Percentiles rank a stretch among this genome's conserved stretches.
phyloP scores from a whole-genome alignment of 2,888 invertebrate species.

The Dryobotodes eremita region DNA sequence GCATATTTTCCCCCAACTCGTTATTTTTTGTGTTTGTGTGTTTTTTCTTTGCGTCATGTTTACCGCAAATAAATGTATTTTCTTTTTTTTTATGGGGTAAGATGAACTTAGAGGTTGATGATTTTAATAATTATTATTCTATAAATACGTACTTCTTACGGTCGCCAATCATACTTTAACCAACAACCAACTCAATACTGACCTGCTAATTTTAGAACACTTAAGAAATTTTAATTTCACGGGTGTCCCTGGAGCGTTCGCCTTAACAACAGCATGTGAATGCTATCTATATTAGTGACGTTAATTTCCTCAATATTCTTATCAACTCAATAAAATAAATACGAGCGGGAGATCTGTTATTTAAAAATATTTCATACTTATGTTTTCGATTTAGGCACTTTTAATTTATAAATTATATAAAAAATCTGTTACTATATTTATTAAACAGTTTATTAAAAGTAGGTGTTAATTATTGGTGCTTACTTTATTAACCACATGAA shows the following conservation, averaged over 20 bases:
- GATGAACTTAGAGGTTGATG: too few species aligned
- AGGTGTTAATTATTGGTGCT: constrained; percentile 82
- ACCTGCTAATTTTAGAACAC: too few species aligned
- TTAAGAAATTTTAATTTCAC: not conserved
- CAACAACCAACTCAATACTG: too few species aligned
- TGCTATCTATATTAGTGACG: not conserved
- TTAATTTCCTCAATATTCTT: not conserved
- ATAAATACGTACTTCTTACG: too few species aligned
- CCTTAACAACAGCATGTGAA: not conserved
- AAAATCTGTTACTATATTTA: constrained; percentile 4
- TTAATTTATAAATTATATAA: not conserved
- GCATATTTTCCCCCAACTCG: too few species aligned
- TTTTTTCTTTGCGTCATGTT: too few species aligned
- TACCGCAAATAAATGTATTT: too few species aligned
- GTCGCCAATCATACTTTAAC: too few species aligned
- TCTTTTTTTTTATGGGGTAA: too few species aligned
- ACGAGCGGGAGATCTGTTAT: not conserved
- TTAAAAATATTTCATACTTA: not conserved
- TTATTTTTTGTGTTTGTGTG: too few species aligned
- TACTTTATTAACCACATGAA: constrained; percentile 77
- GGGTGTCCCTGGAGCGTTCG: not conserved
- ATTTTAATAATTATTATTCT: too few species aligned
- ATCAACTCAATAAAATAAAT: not conserved
- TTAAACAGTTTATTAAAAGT: constrained; percentile 60
- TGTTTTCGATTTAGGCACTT: not conserved